These are phyloP conservation scores for Tauraco erythrolophus DNA, from an alignment of 2,113 vertebrate genomes.

Conservation along the genomic window DNA sequence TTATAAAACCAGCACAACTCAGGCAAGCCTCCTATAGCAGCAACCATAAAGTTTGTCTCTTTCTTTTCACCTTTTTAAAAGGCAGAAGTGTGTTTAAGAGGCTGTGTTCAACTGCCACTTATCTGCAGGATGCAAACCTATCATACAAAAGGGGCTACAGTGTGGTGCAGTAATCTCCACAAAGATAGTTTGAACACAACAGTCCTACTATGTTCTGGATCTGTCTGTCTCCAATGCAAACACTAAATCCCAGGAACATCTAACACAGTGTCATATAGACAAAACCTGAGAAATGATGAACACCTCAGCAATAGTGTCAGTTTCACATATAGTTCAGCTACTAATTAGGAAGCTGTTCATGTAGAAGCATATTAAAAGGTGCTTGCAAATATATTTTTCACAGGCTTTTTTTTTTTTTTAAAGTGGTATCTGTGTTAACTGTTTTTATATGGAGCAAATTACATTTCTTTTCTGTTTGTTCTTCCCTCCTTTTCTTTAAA, in stretches of 20 bases:
- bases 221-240: neutral
- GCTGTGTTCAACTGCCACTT: neutral
- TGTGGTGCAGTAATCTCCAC: neutral
- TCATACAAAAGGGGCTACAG: neutral
- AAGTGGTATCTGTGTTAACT: neutral
- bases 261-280: neutral
- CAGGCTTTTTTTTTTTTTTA: neutral
- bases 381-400: neutral
- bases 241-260: neutral
- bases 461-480: neutral
- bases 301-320: neutral
- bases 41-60: neutral
- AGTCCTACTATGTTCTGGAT: neutral
- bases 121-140: neutral
- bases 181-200: neutral
- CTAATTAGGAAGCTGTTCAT: neutral
- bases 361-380: neutral
- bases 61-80: neutral
- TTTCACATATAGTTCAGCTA: neutral
- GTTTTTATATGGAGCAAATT: neutral
- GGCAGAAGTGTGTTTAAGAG: neutral
- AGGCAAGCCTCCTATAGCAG: neutral
- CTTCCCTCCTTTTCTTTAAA: neutral
- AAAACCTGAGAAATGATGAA: neutral
- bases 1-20: neutral